Evolutionary conservation across 2,113 vertebrate species (phyloP).

Genomic region (Alaudala cheleensis): DNA sequence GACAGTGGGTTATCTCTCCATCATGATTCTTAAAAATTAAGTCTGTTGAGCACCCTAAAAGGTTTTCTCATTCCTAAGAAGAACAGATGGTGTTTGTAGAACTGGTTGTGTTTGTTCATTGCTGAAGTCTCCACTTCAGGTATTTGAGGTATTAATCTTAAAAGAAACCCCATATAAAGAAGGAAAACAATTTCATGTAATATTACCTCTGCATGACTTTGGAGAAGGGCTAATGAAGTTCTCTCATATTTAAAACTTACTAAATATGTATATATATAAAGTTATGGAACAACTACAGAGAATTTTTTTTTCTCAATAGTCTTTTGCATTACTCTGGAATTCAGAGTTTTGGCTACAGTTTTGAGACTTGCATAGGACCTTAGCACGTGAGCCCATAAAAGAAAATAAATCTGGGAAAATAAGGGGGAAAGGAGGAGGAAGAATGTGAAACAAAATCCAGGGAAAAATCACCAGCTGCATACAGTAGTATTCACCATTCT

Average conservation of each 20-base stretch:
- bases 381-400: constrained; percentile 44
- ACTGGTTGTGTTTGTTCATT: not conserved
- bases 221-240: constrained; percentile 15
- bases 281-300: constrained; percentile 22
- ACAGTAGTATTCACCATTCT: not conserved
- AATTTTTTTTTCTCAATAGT: not conserved
- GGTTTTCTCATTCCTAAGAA: not conserved
- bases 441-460: not conserved
- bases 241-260: constrained; percentile 1
- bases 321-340: constrained; percentile 15
- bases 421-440: not conserved
- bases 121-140: not conserved
- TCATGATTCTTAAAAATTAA: not conserved
- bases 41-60: not conserved
- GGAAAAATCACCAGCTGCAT: not conserved
- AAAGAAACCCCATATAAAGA: not conserved
- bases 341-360: not conserved
- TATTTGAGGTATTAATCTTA: constrained; percentile 7
- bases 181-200: not conserved
- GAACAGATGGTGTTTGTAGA: not conserved
- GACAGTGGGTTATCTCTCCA: not conserved
- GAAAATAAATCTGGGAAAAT: constrained; percentile 53
- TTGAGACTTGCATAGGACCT: constrained; percentile 22
- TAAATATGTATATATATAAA: not conserved
- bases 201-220: constrained; percentile 3